Base-by-base conservation (phyloP, 2,113 vertebrate genomes). In the Terrapene triunguis region DNA sequence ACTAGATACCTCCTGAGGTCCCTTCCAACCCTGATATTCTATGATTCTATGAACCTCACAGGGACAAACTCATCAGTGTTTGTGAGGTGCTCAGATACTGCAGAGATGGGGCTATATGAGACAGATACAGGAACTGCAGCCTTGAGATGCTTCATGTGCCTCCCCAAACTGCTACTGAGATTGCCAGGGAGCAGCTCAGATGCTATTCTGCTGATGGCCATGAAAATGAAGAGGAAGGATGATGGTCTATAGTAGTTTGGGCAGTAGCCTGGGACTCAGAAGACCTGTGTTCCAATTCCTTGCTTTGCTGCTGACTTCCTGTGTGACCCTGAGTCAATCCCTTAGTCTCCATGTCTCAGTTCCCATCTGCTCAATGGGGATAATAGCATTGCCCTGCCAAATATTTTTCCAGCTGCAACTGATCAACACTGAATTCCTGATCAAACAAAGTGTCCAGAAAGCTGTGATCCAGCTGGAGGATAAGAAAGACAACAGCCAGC, bases 401-500 rank as follows among this genome's bases (percentile, higher is more conserved):
- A 69, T 69, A 16, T 72, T 87, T 65, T 82, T 95, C 38, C 78
- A 96, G 96, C 44, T 72, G 6, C 76, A 25, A 2, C 53, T 96
- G 62, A 87, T 97, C 24, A 79, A 90, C 27, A 48, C 83, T 42
- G 69, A 65, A 11, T 5, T 83, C 7, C 54, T 96, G 35, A 93
- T 96, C 57, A 97, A 93, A 91, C 88, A 90, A 29, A 95, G 91
- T 59, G 85, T 97, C 87, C 97, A 96, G 80, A 97, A 96, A 82
- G 97, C 93, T 1, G 94, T 95, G 90, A 74, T 97, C 76, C 88
- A 95, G 62, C 89, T 97, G 65, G 84, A 90, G 55, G 97, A 97
- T 81, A 97, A 96, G 88, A 12, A 32, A 82, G 84, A 96, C 89
- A 97, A 97, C 53, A 89, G 47, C 47, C 38, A 89, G 8, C 92